Conservation (phyloP, 2,888 invertebrate genomes). For the Trissonchulus latispiculum region DNA sequence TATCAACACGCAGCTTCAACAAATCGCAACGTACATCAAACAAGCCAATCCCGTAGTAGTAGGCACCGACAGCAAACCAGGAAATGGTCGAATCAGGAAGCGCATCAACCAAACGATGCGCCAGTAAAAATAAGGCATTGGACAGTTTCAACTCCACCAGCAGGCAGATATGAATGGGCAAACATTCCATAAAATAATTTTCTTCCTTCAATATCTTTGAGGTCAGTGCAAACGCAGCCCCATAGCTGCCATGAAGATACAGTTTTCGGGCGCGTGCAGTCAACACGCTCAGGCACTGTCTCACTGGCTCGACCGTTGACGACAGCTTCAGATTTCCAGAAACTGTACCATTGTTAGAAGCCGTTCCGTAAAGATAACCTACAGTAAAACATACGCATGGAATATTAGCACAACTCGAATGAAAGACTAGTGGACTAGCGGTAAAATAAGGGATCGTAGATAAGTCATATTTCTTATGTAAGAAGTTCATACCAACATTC, state of each 20-base stretch:
- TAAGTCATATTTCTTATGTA: no score
- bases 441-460: no score
- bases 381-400: no score
- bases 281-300: neutral
- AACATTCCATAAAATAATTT: slow-evolving; percentile 1
- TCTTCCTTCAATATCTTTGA: slow-evolving; percentile 5
- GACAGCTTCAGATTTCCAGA: no score
- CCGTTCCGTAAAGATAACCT: no score
- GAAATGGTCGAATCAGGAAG: slow-evolving; percentile 28
- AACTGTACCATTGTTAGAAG: no score
- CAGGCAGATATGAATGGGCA: slow-evolving; percentile 25
- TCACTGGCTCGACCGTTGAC: no score
- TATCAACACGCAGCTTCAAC: no score
- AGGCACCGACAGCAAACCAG: slow-evolving; percentile 39
- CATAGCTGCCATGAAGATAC: neutral
- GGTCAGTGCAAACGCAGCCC: neutral
- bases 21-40: slow-evolving; percentile 32
- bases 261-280: neutral
- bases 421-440: no score
- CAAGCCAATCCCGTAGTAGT: slow-evolving; percentile 35
- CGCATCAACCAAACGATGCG: slow-evolving; percentile 33
- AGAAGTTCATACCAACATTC: no score
- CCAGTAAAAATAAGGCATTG: slow-evolving; percentile 30
- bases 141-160: slow-evolving; percentile 27
- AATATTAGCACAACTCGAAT: no score